Base-by-base conservation (phyloP, 2,797 vertebrate species). In the Enteromius viviparus region DNA sequence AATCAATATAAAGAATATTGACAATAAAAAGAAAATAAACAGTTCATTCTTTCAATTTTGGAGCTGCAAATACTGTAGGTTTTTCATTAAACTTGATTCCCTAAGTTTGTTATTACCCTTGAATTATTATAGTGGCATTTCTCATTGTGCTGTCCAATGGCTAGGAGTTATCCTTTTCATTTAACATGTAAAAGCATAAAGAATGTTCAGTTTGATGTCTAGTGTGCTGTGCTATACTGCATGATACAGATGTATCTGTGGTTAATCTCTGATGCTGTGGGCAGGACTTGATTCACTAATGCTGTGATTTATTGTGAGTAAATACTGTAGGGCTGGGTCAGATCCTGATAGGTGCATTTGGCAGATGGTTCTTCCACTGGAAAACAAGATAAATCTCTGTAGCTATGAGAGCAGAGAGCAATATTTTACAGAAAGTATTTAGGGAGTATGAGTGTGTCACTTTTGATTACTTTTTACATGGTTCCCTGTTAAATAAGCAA, bases 281-380 rank as follows among this genome's bases (percentile, higher is more conserved):
- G 71, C 62, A 65, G 80, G 71, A 76, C 47, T 65, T 76, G 71
- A 66, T 69, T 69, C 71, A 42, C 72, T 83, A 76, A 76, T 76
- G 64, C 81, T 47, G 62, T 55, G 72, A 47, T 76, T 81, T 81
- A 74, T 81, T 82, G 79, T 37, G 47, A 66, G 42, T 87, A 86
- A 65, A 60, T 84, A 64, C 29, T 32, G 62, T 64, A 85, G 89
- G 90, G 89, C 87, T 89, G 89, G 87, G 88, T 87, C 86, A 87
- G 49, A 40, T 87, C 85, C 88, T 83, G 90, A 91, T 91, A 94
- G 93, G 92, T 93, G 92, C 89, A 91, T 87, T 1, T 40, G 89
- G 84, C 94, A 94, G 94, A 93, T 93, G 93, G 93, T 92, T 89
- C 76, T 85, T 90, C 89, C 34, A 82, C 89, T 87, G 87, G 87